Base-by-base conservation (phyloP, 2,113 vertebrate genomes). In the Oceanites oceanicus region DNA sequence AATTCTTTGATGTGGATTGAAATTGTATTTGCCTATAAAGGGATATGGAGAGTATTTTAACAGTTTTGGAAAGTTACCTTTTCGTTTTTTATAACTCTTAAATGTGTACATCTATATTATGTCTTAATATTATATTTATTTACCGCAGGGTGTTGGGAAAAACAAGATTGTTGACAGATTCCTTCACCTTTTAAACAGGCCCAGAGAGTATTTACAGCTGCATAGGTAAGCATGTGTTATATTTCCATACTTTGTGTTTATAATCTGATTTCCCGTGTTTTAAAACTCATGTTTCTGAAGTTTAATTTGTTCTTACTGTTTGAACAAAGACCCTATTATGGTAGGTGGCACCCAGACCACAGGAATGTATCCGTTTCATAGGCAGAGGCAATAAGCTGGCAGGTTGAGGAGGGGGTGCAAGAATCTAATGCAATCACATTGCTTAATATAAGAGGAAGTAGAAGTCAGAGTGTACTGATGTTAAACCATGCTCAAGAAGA, bases 151-250 rank as follows among this genome's bases (percentile, higher is more conserved):
- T 22, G 99, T 99, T 30, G 99, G 99, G 47, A 99, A 99, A 95
- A 99, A 99, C 97, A 99, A 99, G 97, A 98, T 99, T 59, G 99
- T 99, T 88, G 99, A 99, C 97, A 97, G 99, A 95, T 99, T 99
- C 89, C 98, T 99, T 90, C 99, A 99, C 74, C 98, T 99, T 47
- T 98, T 99, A 93, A 99, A 99, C 97, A 98, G 99, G 76, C 99
- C 99, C 27, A 98, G 99, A 96, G 99, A 99, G 93, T 99, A 99
- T 97, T 98, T 99, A 23, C 99, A 99, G 71, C 98, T 99, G 49
- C 99, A 99, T 96, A 99, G 99, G 99, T 99, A 98, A 98, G 97
- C 77, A 30, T 29, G 10, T 53, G 12, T 88, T 73, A 50, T 15
- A 6, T 50, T 92, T 73, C 66, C 36, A 19, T 82, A 58, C 23